These are phyloP conservation scores for Calliopsis andreniformis DNA, from an alignment of 1,140 invertebrate species.

Conservation along the genomic window DNA sequence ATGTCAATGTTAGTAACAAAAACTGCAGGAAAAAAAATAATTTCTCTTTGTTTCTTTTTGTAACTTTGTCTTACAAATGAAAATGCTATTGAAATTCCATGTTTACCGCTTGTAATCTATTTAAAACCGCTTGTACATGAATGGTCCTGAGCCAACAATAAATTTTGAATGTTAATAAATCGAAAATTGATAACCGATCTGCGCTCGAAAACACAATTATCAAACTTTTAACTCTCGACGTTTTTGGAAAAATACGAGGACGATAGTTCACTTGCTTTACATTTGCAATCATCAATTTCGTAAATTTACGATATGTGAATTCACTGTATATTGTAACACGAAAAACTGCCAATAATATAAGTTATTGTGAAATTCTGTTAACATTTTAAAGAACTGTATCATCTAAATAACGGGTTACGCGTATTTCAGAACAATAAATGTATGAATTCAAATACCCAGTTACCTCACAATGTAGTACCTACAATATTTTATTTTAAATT, in stretches of 20 bases:
- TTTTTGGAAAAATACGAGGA: neutral
- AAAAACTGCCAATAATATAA: neutral
- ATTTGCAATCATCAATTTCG: neutral
- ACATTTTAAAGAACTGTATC: too few species aligned
- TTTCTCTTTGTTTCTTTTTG: too few species aligned
- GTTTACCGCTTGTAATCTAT: neutral
- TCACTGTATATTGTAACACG: neutral
- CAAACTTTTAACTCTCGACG: neutral
- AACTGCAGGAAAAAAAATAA: too few species aligned
- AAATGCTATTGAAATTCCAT: too few species aligned
- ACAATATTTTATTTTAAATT: too few species aligned
- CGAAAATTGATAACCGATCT: neutral
- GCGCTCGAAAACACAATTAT: neutral
- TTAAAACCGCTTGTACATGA: neutral
- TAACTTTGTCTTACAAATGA: too few species aligned
- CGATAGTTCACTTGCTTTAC: neutral
- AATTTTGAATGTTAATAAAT: slow-evolving; percentile 8
- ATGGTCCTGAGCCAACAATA: neutral
- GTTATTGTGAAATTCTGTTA: too few species aligned
- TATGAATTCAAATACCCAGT: too few species aligned
- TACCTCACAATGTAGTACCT: too few species aligned
- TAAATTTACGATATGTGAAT: neutral
- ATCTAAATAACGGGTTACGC: too few species aligned
- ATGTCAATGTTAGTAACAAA: too few species aligned
- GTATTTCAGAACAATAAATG: too few species aligned